These are phyloP conservation scores for Teleiodes luculella DNA, from an alignment of 2,888 invertebrate genomes.

Conservation along the genomic window DNA sequence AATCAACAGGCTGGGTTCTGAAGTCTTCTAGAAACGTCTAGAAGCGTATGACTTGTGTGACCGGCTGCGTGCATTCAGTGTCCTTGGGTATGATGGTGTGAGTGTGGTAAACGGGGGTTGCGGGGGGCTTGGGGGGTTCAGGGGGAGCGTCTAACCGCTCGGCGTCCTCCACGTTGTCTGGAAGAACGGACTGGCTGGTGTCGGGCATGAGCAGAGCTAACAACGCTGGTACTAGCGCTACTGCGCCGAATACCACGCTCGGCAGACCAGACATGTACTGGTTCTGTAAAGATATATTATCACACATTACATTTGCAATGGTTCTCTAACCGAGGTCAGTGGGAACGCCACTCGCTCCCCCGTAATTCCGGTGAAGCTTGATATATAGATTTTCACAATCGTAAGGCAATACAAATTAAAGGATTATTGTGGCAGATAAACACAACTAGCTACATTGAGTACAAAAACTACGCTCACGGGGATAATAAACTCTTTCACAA, in stretches of 20 bases:
- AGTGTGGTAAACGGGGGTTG: background rate
- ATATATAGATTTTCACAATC: too few relatives aligned
- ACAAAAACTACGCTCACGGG: too few relatives aligned
- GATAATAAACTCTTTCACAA: too few relatives aligned
- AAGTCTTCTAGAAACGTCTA: background rate
- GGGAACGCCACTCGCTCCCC: too few relatives aligned
- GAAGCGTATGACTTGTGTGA: slow-evolving; percentile 1
- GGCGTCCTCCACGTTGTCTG: slow-evolving; percentile 53
- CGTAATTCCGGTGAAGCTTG: too few relatives aligned
- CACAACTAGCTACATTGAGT: too few relatives aligned
- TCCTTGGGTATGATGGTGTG: background rate
- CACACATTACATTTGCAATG: background rate
- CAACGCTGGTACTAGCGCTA: slow-evolving; percentile 53
- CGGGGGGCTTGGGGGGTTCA: background rate
- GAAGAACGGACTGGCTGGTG: slow-evolving; percentile 51
- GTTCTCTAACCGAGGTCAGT: too few relatives aligned
- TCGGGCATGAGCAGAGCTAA: slow-evolving; percentile 60
- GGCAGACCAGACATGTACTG: slow-evolving; percentile 58
- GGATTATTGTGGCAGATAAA: too few relatives aligned
- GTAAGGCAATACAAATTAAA: too few relatives aligned
- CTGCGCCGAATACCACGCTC: slow-evolving; percentile 56
- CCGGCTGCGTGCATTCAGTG: background rate
- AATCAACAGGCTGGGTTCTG: too few relatives aligned
- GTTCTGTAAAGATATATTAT: slow-evolving; percentile 39
- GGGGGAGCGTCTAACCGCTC: slow-evolving; percentile 40